Percentiles rank a stretch among this genome's conserved stretches.
phyloP scores from a whole-genome alignment of 2,797 vertebrate species.

The Rhabdomys pumilio region DNA sequence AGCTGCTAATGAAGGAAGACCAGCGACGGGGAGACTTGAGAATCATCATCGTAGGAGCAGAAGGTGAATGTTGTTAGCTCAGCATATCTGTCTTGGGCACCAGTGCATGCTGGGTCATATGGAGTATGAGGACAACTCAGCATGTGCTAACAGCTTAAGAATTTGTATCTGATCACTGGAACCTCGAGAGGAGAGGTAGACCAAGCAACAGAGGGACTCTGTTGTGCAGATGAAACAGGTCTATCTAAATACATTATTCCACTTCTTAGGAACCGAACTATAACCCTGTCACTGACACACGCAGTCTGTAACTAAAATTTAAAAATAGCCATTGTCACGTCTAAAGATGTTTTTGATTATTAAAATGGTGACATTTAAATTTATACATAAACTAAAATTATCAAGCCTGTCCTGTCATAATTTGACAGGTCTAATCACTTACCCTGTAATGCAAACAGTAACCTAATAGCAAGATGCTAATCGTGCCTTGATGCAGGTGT shows the following conservation, averaged over 20 bases:
- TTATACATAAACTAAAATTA: slow-evolving; percentile 68
- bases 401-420: slow-evolving; percentile 72
- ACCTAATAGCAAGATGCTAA: slow-evolving; percentile 69
- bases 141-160: not conserved
- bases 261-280: slow-evolving; percentile 42
- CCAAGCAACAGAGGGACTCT: not conserved
- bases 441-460: slow-evolving; percentile 63
- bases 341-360: slow-evolving; percentile 53
- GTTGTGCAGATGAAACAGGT: not conserved
- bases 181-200: not conserved
- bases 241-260: not conserved
- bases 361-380: slow-evolving; percentile 79
- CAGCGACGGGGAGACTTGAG: not conserved
- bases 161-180: not conserved
- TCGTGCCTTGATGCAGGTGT: slow-evolving; percentile 76
- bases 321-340: slow-evolving; percentile 67
- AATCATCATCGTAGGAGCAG: not conserved
- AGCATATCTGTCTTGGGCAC: not conserved
- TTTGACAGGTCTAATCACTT: slow-evolving; percentile 82
- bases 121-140: not conserved
- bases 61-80: not conserved
- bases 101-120: not conserved
- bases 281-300: slow-evolving; percentile 41
- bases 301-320: slow-evolving; percentile 52
- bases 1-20: not conserved